Conservation (phyloP, 2,113 vertebrate species). For the Columbina picui region DNA sequence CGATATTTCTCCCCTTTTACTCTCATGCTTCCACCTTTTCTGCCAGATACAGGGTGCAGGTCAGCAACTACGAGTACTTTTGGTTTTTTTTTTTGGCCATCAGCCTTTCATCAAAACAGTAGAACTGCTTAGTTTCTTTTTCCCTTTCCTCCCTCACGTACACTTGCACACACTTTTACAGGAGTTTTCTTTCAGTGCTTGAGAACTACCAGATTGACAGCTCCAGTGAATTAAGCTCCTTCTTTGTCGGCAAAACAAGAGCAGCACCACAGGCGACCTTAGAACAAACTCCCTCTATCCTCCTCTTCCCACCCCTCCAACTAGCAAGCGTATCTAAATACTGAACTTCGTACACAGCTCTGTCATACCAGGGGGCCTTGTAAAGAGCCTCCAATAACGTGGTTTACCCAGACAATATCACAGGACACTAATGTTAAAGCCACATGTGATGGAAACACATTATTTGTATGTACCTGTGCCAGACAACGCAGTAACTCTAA, state of each 20-base stretch:
- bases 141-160: not conserved
- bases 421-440: not conserved
- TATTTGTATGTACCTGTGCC: fast-evolving
- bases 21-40: not conserved
- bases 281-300: conserved; percentile 18
- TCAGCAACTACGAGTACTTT: not conserved
- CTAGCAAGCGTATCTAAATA: not conserved
- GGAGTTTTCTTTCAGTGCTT: conserved; percentile 22
- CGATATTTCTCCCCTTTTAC: not conserved
- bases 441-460: not conserved
- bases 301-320: not conserved
- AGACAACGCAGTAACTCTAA: not conserved
- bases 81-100: not conserved
- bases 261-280: conserved; percentile 54
- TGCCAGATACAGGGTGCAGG: not conserved
- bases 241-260: conserved; percentile 46
- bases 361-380: not conserved
- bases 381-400: not conserved
- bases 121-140: not conserved
- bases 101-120: not conserved
- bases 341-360: not conserved
- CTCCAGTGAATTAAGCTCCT: conserved; percentile 42
- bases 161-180: not conserved
- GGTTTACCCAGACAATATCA: not conserved
- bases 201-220: conserved; percentile 41